These are phyloP conservation scores for Bradypus variegatus DNA, from an alignment of 2,797 vertebrate genomes.

Conservation along the genomic window DNA sequence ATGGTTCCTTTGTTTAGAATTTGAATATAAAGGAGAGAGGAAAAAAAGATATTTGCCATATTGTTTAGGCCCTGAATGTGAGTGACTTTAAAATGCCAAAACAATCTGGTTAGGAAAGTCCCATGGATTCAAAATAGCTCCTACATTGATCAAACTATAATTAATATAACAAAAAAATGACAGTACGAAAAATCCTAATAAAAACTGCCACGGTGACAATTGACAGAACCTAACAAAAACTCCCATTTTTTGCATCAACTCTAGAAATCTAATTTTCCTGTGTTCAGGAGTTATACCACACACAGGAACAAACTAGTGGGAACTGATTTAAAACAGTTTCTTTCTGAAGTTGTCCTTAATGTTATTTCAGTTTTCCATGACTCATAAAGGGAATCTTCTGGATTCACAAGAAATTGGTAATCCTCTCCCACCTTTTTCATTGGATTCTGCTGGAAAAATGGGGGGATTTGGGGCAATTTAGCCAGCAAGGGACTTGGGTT, in stretches of 20 bases:
- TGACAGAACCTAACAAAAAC: constrained; percentile 40
- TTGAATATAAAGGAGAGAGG: constrained; percentile 46
- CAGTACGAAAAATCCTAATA: constrained; percentile 57
- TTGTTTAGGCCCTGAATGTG: constrained; percentile 57
- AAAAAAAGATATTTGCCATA: constrained; percentile 57
- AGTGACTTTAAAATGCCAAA: constrained; percentile 64
- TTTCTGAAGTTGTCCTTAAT: not conserved
- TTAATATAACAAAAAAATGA: constrained; percentile 64
- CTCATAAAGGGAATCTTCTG: constrained; percentile 31
- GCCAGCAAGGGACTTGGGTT: not conserved
- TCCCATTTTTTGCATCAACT: constrained; percentile 14
- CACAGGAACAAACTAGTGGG: not conserved
- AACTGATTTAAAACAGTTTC: constrained; percentile 10
- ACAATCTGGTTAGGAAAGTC: constrained; percentile 65
- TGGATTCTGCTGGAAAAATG: not conserved
- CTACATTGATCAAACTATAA: constrained; percentile 61
- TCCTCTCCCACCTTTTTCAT: constrained; percentile 9
- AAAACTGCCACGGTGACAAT: constrained; percentile 45
- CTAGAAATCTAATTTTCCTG: constrained; percentile 28
- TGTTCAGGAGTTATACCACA: not conserved
- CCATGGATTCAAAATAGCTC: constrained; percentile 66
- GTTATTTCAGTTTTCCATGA: constrained; percentile 33
- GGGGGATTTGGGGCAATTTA: not conserved
- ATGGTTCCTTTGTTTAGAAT: constrained; percentile 66
- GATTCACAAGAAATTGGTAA: constrained; percentile 5